phyloP scores from a whole-genome alignment of 2,797 vertebrate species.

The Chiroxiphia lanceolata region DNA sequence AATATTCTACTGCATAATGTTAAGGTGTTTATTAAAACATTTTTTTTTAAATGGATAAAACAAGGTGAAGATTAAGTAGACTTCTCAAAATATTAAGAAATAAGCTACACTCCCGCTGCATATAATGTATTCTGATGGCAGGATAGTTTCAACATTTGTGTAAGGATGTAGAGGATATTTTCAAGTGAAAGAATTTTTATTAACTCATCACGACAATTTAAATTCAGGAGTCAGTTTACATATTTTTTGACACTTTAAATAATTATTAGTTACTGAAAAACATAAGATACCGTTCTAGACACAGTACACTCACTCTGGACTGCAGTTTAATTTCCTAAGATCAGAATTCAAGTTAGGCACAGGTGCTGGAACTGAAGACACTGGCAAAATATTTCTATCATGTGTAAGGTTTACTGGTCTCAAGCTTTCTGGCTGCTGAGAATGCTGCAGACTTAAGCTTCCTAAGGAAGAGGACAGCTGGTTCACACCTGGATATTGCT shows the following conservation, averaged over 20 bases:
- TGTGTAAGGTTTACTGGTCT: slow-evolving; percentile 91
- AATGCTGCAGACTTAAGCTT: slow-evolving; percentile 88
- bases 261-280: neutral
- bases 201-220: neutral
- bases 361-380: slow-evolving; percentile 81
- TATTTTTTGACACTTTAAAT: neutral
- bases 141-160: neutral
- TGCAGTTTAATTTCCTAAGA: slow-evolving; percentile 93
- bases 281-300: neutral
- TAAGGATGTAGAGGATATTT: neutral
- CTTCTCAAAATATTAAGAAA: neutral
- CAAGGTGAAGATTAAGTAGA: neutral
- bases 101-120: neutral
- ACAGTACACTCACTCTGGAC: slow-evolving; percentile 87
- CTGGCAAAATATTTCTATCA: slow-evolving; percentile 89
- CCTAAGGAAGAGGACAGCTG: slow-evolving; percentile 90
- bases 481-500: slow-evolving; percentile 89
- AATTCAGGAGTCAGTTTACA: neutral
- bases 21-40: neutral
- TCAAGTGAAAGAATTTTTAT: neutral
- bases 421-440: slow-evolving; percentile 87
- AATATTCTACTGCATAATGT: neutral
- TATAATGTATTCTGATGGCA: neutral
- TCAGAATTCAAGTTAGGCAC: slow-evolving; percentile 92
- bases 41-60: neutral